These are phyloP conservation scores for Ariolimax columbianus DNA, from an alignment of 2,888 invertebrate genomes.

Conservation along the genomic window DNA sequence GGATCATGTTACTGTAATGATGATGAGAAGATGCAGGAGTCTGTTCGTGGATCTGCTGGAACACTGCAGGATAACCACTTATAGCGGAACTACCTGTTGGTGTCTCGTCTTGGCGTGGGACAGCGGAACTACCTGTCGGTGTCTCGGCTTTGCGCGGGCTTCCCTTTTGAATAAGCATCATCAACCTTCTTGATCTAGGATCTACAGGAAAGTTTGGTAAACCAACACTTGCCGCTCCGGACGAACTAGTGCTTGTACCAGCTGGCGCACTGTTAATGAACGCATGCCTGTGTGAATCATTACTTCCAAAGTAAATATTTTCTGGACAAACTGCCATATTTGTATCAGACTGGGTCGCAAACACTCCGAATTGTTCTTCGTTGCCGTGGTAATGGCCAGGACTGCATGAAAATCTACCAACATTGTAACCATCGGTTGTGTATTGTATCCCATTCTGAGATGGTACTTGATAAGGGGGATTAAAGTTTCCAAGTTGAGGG, in stretches of 20 bases:
- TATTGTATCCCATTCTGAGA: background rate
- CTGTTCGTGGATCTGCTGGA: background rate
- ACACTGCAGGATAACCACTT: background rate
- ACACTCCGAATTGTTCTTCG: background rate
- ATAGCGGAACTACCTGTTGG: too few relatives aligned
- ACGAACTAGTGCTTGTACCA: background rate
- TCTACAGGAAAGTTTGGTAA: conserved; percentile 19
- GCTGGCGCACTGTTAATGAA: too few relatives aligned
- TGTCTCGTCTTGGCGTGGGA: background rate
- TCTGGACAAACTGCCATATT: background rate
- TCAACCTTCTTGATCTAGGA: background rate
- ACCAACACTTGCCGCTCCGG: background rate
- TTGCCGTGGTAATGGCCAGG: too few relatives aligned
- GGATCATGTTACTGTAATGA: background rate
- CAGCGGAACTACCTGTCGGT: background rate
- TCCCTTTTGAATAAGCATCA: background rate
- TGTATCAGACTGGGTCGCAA: background rate
- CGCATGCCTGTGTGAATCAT: background rate
- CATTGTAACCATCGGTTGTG: too few relatives aligned
- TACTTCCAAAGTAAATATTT: background rate
- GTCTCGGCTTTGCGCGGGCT: background rate
- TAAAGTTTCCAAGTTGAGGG: background rate
- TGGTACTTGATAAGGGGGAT: background rate
- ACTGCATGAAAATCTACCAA: background rate
- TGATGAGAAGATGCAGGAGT: background rate